Evolutionary conservation across 1,140 invertebrate species (phyloP).

Genomic region (Drosophila equinoxialis): DNA sequence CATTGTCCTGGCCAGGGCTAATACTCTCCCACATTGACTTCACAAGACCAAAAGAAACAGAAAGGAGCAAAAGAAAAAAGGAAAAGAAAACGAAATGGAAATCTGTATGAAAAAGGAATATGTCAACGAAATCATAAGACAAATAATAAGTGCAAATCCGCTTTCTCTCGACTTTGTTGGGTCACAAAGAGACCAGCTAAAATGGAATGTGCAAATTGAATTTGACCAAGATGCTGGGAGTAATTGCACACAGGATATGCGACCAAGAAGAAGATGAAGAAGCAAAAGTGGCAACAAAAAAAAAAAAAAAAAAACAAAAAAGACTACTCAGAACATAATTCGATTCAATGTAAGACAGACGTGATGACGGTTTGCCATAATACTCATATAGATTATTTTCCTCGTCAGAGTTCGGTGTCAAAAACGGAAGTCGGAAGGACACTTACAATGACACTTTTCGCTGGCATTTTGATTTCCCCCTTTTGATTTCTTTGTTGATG

Average conservation of each 20-base stretch:
- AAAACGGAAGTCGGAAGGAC: constrained; percentile 15
- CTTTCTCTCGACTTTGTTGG: not conserved
- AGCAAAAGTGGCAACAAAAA: not conserved
- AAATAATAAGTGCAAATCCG: constrained; percentile 30
- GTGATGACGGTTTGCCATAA: constrained; percentile 32
- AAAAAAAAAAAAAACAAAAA: not conserved
- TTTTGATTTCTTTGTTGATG: constrained; percentile 14
- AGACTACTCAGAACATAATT: constrained; percentile 23
- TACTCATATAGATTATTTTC: not conserved
- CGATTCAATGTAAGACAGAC: constrained; percentile 37
- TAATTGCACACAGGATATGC: constrained; percentile 36
- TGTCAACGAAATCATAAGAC: constrained; percentile 10
- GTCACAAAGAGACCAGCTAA: constrained; percentile 16
- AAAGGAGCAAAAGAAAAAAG: not conserved
- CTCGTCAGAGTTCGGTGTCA: not conserved
- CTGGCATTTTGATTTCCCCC: constrained; percentile 7
- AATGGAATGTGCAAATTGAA: constrained; percentile 35
- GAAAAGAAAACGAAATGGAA: constrained; percentile 1
- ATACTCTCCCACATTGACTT: not conserved
- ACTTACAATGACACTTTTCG: constrained; percentile 9
- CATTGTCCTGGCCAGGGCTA: not conserved
- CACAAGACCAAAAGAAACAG: not conserved
- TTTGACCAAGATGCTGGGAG: constrained; percentile 22
- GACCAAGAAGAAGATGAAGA: not conserved
- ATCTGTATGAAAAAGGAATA: not conserved